Evolutionary conservation across 2,888 invertebrate genomes (phyloP), one percentile per base, ranked within the genome.

Genomic region (Drosophila subquinaria): DNA sequence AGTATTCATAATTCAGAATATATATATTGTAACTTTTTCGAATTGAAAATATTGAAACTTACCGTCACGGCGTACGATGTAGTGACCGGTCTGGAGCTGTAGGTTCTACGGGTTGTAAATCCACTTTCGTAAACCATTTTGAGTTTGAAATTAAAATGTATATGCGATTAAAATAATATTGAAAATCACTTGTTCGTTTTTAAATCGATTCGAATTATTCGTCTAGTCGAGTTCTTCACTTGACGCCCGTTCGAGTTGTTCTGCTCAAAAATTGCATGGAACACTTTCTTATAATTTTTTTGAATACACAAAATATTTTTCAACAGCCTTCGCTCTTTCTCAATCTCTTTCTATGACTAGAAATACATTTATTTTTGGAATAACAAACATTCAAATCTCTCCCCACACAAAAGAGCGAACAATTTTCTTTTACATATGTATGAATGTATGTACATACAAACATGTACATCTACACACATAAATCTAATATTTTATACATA

Each of bases 71-170:
- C 95, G 94, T 96, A 96, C 91, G 96, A 95, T 89, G 95, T 94
- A 77, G 94, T 93, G 79, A 94, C 94, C 72, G 95, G 96, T 93
- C 96, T 94, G 68, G 90, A 85, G 93, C 96, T 94, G 93, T 96
- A 96, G 82, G 96, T 96, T 94, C 97, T 95, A 94, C 97, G 96
- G 93, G 96, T 96, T 92, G 97, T 97, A 94, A 97, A 97, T 94
- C 97, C 97, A 95, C 96, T 96, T 94, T 97, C 97, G 96, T 97
- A 97, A 94, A 97, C 97, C 97, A 97, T 97, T 94, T 94, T 95
- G 64, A 69, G 65, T 23, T 23, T 23, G 23, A 23, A 23, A 23
- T 23, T 23, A 23, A 23, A 23, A 27, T 27, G 42, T 36, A 38
- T 60, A 56, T 77, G 47, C 59, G 64, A 48, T 68, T 20, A 45